Conservation (phyloP, 2,888 invertebrate genomes). For the Andrena minutula region DNA sequence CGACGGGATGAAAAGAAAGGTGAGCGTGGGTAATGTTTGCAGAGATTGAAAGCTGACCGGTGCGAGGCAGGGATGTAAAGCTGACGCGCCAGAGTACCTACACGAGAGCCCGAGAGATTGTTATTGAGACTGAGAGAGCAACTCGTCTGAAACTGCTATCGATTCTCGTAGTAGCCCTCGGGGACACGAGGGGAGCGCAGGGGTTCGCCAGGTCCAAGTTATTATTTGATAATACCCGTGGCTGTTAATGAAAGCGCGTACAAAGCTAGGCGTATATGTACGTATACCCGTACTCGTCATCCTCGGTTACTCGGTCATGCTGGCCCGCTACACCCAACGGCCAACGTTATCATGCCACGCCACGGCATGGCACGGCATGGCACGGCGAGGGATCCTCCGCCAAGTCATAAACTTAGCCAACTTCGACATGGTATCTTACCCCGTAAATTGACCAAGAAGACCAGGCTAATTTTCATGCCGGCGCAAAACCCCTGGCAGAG, state of each 20-base stretch:
- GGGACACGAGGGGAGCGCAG: slow-evolving; percentile 50
- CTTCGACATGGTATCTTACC: slow-evolving; percentile 67
- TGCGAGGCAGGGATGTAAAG: slow-evolving; percentile 1
- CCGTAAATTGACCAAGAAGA: slow-evolving; percentile 72
- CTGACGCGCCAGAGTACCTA: slow-evolving; percentile 2
- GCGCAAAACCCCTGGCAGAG: slow-evolving; percentile 25
- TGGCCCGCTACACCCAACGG: slow-evolving; percentile 34
- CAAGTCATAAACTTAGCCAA: slow-evolving; percentile 70
- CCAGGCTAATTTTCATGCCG: slow-evolving; percentile 67
- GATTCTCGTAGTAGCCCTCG: slow-evolving; percentile 53
- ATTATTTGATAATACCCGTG: slow-evolving; percentile 72
- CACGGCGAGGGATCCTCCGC: slow-evolving; percentile 49
- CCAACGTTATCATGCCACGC: slow-evolving; percentile 58
- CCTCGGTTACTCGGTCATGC: neutral
- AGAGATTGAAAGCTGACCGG: slow-evolving; percentile 6
- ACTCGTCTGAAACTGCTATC: slow-evolving; percentile 31
- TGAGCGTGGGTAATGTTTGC: neutral
- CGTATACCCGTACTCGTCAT: neutral
- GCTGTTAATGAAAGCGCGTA: slow-evolving; percentile 69
- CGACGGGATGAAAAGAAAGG: neutral
- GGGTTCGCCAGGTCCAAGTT: slow-evolving; percentile 62
- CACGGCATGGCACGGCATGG: slow-evolving; percentile 31
- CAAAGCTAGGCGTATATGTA: slow-evolving; percentile 28
- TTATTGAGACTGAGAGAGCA: slow-evolving; percentile 14
- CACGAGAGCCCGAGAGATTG: slow-evolving; percentile 23